Evolutionary conservation across 2,113 vertebrate genomes (phyloP), one percentile per base, ranked within the genome.

Genomic region (Syngnathoides biaculeatus): DNA sequence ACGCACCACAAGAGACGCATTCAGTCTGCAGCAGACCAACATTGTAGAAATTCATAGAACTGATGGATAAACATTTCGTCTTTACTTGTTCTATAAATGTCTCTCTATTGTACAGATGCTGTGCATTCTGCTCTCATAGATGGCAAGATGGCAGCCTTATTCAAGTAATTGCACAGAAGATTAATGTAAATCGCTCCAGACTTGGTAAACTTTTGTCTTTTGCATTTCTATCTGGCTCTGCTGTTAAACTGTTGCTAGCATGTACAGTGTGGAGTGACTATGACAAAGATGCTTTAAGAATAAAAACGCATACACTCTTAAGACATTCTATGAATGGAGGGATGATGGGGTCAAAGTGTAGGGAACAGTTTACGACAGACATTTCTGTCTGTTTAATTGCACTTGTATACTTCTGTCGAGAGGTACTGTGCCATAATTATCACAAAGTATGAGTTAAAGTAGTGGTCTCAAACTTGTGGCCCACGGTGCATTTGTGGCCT

Each of bases 171-270:
- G 52, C 59, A 68, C 62, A 76, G 67, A 74, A 80, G 48, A 42
- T 67, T 67, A 4, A 15, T 67, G 53, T 65, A 75, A 74, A 77
- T 69, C 64, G 70, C 38, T 10, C 24, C 48, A 60, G 50, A 78
- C 58, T 62, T 0, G 8, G 24, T 40, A 56, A 78, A 68, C 47
- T 12, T 39, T 12, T 64, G 40, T 67, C 53, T 68, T 59, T 58
- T 78, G 77, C 62, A 70, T 60, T 52, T 73, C 72, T 66, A 71
- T 65, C 66, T 76, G 74, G 50, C 69, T 73, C 72, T 65, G 74
- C 65, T 78, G 78, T 64, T 65, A 68, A 40, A 65, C 64, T 66
- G 39, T 67, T 72, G 22, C 67, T 26, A 26, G 43, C 65, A 20
- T 79, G 11, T 22, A 52, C 8, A 52, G 48, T 22, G 48, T 12